Percentiles rank a stretch among this genome's conserved stretches.
These are phyloP conservation scores for Nothoprocta perdicaria DNA, from an alignment of 2,113 vertebrate genomes.

Conservation along the genomic window DNA sequence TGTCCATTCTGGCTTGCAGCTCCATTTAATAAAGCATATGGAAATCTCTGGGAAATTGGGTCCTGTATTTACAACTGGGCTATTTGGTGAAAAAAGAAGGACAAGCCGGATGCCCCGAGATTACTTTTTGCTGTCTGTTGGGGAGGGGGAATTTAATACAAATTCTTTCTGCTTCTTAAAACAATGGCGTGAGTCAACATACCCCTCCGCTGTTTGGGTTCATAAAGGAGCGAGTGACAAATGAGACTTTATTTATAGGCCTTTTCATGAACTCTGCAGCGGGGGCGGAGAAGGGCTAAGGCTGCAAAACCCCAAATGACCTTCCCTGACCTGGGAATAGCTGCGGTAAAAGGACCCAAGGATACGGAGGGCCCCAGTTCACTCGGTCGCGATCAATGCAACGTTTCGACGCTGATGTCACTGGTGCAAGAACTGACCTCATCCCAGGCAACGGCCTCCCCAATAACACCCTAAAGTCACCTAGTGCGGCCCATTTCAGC, in stretches of 20 bases:
- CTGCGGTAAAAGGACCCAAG: conserved; percentile 15
- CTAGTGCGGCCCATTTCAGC: neutral
- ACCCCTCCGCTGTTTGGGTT: conserved; percentile 20
- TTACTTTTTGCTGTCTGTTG: neutral
- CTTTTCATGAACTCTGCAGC: conserved; percentile 4
- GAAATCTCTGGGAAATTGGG: neutral
- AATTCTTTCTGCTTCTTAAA: conserved; percentile 36
- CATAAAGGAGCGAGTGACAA: conserved; percentile 46
- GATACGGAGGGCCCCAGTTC: conserved; percentile 12
- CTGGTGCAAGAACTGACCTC: neutral
- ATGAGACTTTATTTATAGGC: conserved; percentile 66
- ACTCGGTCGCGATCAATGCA: neutral
- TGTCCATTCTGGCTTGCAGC: conserved; percentile 18
- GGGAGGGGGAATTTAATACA: conserved; percentile 16
- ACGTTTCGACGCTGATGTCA: neutral
- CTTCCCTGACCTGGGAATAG: conserved; percentile 37
- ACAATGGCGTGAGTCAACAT: conserved; percentile 44
- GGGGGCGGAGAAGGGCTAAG: neutral
- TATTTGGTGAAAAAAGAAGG: neutral
- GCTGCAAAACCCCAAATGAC: conserved; percentile 46
- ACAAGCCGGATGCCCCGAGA: neutral
- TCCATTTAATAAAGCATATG: conserved; percentile 34
- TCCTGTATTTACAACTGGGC: neutral
- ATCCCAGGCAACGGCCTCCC: neutral
- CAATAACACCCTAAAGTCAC: accelerated